phyloP scores from a whole-genome alignment of 2,888 invertebrate genomes.

The Zygogramma bicolorata region DNA sequence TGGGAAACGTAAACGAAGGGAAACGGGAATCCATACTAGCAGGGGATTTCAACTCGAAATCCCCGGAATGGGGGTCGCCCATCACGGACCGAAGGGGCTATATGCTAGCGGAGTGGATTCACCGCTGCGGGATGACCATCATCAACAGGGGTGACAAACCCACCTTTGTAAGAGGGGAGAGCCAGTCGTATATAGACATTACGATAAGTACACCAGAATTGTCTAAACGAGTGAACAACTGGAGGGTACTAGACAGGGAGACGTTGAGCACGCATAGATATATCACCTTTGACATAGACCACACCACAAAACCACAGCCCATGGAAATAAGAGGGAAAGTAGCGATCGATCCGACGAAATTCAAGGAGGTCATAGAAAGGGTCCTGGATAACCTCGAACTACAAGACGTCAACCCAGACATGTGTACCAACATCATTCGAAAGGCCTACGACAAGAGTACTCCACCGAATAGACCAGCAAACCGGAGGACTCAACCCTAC shows the following conservation, averaged over 20 bases:
- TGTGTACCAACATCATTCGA: not conserved
- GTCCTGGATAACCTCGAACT: not conserved
- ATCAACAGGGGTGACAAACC: not conserved
- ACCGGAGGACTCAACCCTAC: not conserved
- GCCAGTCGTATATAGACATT: not conserved
- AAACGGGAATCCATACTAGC: not conserved
- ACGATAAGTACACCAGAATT: not conserved
- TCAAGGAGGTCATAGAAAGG: not conserved
- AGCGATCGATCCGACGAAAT: not conserved
- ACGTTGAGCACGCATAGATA: constrained; percentile 3
- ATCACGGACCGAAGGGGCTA: constrained; percentile 11
- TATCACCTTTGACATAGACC: not conserved
- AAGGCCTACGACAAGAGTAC: not conserved
- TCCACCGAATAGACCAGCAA: not conserved
- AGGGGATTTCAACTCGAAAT: constrained; percentile 29
- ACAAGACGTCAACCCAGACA: not conserved
- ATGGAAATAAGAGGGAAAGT: not conserved
- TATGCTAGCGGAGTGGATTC: constrained; percentile 8
- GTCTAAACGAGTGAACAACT: not conserved
- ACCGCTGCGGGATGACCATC: not conserved
- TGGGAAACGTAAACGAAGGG: not conserved
- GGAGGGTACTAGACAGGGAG: not conserved
- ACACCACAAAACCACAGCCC: not conserved
- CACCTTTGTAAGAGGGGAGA: constrained; percentile 17
- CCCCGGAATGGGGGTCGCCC: constrained; percentile 22